These are phyloP conservation scores for Atrina japonica DNA, from an alignment of 2,888 invertebrate genomes.

Conservation along the genomic window DNA sequence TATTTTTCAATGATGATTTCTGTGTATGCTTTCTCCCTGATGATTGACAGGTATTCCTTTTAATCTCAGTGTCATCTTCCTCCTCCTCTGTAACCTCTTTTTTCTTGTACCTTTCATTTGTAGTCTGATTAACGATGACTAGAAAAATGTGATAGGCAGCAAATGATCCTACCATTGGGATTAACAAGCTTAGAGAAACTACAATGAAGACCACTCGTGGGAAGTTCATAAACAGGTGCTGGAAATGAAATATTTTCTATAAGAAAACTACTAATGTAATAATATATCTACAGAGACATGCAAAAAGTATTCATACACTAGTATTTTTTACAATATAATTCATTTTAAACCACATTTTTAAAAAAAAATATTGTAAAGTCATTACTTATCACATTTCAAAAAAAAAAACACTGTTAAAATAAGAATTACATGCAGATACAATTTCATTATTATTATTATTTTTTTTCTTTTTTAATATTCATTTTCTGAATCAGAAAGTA, in stretches of 20 bases:
- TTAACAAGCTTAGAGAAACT: conserved; percentile 64
- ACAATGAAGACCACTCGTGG: conserved; percentile 76
- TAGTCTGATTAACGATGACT: conserved; percentile 76
- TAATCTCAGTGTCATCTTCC: background rate
- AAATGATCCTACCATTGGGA: conserved; percentile 68
- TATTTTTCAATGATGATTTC: background rate
- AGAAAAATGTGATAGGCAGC: conserved; percentile 74
- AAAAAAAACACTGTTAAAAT: too few relatives aligned
- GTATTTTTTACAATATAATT: too few relatives aligned
- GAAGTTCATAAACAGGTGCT: conserved; percentile 77
- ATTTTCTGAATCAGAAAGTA: too few relatives aligned
- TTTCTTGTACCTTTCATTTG: conserved; percentile 77
- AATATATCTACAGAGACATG: background rate
- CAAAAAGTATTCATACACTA: background rate
- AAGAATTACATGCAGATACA: too few relatives aligned
- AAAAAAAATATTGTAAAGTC: too few relatives aligned
- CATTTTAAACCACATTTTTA: too few relatives aligned
- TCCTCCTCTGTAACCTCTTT: background rate
- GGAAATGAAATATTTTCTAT: conserved; percentile 52
- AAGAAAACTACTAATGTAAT: background rate
- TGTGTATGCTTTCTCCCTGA: background rate
- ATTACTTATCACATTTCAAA: too few relatives aligned
- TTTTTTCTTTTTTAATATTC: too few relatives aligned
- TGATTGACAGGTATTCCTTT: background rate
- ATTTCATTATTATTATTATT: too few relatives aligned